Evolutionary conservation across 2,888 invertebrate species (phyloP).

Genomic region (Diarsia dahlii): DNA sequence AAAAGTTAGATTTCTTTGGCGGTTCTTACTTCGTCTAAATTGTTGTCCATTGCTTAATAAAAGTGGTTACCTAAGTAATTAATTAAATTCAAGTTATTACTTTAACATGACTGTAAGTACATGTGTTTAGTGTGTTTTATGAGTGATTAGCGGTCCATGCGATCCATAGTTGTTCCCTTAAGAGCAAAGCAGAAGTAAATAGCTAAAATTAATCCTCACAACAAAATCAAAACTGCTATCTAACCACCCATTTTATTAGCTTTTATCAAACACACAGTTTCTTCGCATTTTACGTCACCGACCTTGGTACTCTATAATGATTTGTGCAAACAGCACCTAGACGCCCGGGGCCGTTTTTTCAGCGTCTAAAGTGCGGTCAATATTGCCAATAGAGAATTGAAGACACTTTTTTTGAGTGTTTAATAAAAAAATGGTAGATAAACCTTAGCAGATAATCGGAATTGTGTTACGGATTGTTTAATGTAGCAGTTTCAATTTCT

Average conservation of each 20-base stretch:
- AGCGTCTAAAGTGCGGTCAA: constrained; percentile 26
- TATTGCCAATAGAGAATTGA: constrained; percentile 23
- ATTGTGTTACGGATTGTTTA: constrained; percentile 3
- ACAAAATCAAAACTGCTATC: constrained; percentile 6
- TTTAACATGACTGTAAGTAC: too few relatives aligned
- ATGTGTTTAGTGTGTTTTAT: too few relatives aligned
- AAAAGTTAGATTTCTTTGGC: too few relatives aligned
- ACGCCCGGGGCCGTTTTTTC: constrained; percentile 33
- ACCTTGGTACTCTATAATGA: constrained; percentile 50
- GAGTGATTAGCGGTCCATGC: too few relatives aligned
- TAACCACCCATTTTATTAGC: background rate
- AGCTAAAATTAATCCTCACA: too few relatives aligned
- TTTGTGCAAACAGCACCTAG: constrained; percentile 43
- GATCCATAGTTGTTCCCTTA: too few relatives aligned
- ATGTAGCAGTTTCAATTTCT: background rate
- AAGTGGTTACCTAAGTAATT: too few relatives aligned
- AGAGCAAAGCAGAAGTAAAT: too few relatives aligned
- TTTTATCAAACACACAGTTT: constrained; percentile 2
- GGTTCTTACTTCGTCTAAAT: too few relatives aligned
- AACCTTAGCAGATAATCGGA: background rate
- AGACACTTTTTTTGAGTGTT: constrained; percentile 1
- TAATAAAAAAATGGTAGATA: background rate
- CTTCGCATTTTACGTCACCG: constrained; percentile 20
- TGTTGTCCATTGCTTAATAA: too few relatives aligned
- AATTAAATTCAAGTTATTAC: too few relatives aligned